Base-by-base conservation (phyloP, 2,113 vertebrate genomes). In the Ardeotis arabs region DNA sequence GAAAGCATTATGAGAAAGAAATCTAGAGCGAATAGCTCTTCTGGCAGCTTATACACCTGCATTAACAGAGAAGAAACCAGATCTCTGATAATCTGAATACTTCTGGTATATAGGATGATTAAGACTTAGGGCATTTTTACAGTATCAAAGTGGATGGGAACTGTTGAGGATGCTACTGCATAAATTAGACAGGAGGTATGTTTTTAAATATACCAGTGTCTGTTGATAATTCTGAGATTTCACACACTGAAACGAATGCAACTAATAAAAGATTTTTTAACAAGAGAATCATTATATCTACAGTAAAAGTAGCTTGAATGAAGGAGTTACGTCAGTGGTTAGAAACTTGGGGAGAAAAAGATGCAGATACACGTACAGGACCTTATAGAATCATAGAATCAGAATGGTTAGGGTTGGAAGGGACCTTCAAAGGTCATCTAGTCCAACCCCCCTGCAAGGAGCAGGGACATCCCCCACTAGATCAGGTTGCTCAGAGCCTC, bases 251-350 rank as follows among this genome's bases (percentile, higher is more conserved):
- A 95, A 84, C 14, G 24, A 89, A 88, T 33, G 37, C 41, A 47
- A 52, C 35, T 86, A 86, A 82, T 56, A 92, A 86, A 76, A 87
- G 44, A 9, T 2, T 74, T 89, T 80, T 78, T 78, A 74, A 78
- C 35, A 73, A 47, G 31, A 56, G 35, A 87, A 62, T 18, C 10
- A 0, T 41, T 72, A 41, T 37, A 59, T 28, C 85, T 95, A 82
- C 85, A 70, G 70, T 58, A 96, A 95, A 67, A 95, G 78, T 37
- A 85, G 68, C 62, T 63, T 67, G n/a, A 87, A 87, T n/a, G 31
- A 73, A 76, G 33, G 45, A 90, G 28, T 56, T 75, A 1, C 31
- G 60, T n/a, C 52, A 63, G 60, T 28, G 37, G 28, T 78, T 79
- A 92, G 55, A 95, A 37, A 82, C n/a, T 20, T 31, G 7, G 27